A percentile compares a stretch with the other conserved stretches of the same genome.
Evolutionary conservation across 2,888 invertebrate genomes (phyloP).

Genomic region (Tridacna crocea): DNA sequence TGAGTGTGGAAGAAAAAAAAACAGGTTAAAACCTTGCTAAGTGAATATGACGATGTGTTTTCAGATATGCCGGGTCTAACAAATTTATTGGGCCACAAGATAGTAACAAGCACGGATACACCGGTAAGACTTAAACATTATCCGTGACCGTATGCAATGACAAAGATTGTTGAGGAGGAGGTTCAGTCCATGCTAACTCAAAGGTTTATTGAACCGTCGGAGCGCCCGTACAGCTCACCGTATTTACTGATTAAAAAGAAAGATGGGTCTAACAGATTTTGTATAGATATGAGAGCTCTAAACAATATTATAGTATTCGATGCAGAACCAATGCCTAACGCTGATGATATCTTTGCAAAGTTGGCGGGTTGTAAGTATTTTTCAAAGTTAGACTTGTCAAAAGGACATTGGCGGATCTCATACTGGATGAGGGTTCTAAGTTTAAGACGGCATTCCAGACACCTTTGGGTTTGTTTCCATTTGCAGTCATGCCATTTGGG

Average conservation of each 20-base stretch:
- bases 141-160: constrained; percentile 46
- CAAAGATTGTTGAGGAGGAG: constrained; percentile 40
- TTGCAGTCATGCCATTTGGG: constrained; percentile 48
- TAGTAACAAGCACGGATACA: constrained; percentile 28
- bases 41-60: constrained; percentile 25
- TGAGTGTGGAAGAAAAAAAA: background rate
- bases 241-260: too few relatives aligned
- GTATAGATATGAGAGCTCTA: too few relatives aligned
- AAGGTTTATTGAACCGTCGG: constrained; percentile 37
- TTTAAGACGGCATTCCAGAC: constrained; percentile 37
- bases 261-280: too few relatives aligned
- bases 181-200: constrained; percentile 55
- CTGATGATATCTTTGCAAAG: too few relatives aligned
- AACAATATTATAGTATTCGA: too few relatives aligned
- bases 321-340: too few relatives aligned
- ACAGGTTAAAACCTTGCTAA: constrained; percentile 25
- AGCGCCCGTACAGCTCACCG: background rate
- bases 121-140: constrained; percentile 48
- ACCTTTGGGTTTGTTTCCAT: constrained; percentile 47
- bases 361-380: too few relatives aligned
- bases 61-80: constrained; percentile 34
- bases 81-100: constrained; percentile 35
- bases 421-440: background rate
- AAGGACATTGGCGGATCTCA: background rate
- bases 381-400: background rate